phyloP scores from a whole-genome alignment of 1,140 invertebrate genomes.

The Olivierus martensii region DNA sequence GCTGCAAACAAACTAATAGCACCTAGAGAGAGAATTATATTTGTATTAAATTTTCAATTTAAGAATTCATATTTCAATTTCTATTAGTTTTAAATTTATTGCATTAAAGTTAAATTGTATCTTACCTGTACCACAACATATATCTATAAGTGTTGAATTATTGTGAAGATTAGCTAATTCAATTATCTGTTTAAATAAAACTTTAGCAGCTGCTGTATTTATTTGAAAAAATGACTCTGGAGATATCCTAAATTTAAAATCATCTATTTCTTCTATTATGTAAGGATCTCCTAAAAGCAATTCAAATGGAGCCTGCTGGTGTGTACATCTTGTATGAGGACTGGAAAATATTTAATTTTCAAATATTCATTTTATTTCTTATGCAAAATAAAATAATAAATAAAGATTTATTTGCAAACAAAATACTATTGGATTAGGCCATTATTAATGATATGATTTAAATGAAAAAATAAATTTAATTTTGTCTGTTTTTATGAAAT shows the following conservation, averaged over 20 bases:
- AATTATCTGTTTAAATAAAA: slow-evolving; percentile 68
- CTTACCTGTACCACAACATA: slow-evolving; percentile 96
- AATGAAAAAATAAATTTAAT: no score
- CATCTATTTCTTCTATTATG: slow-evolving; percentile 68
- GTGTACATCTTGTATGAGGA: slow-evolving; percentile 8
- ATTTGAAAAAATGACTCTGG: slow-evolving; percentile 83
- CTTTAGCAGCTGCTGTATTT: slow-evolving; percentile 71
- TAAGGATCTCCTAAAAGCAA: slow-evolving; percentile 54
- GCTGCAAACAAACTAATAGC: slow-evolving; percentile 38
- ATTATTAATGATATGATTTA: no score
- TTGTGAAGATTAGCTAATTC: slow-evolving; percentile 43
- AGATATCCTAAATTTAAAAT: slow-evolving; percentile 75
- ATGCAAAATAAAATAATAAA: no score
- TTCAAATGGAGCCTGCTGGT: slow-evolving; percentile 25
- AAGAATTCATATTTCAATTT: background rate
- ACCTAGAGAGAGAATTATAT: slow-evolving; percentile 1
- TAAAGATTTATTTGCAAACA: no score
- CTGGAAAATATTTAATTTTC: background rate
- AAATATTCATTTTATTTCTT: no score
- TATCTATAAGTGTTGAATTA: slow-evolving; percentile 66
- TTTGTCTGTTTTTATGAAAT: no score
- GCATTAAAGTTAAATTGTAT: no score
- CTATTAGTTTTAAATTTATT: background rate
- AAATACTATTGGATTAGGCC: no score
- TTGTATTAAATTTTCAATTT: background rate